Conservation (phyloP, 2,113 vertebrate genomes). For the Cochlearius cochlearius region DNA sequence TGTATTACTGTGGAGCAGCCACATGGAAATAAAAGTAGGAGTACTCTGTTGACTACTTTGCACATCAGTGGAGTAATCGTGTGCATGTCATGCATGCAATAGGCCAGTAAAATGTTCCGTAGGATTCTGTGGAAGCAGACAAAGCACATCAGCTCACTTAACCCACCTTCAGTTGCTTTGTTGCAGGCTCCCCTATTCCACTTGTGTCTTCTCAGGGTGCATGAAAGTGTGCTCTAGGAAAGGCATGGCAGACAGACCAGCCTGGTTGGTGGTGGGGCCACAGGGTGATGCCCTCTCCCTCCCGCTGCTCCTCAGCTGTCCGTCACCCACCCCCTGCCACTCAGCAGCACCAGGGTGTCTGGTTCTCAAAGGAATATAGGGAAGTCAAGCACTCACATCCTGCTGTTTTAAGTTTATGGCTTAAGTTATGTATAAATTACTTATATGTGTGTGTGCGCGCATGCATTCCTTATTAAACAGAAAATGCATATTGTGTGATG, state of each 20-base stretch:
- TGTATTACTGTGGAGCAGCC: not conserved
- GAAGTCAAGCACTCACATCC: not conserved
- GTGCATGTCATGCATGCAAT: not conserved
- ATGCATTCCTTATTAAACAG: not conserved
- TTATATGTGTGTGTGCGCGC: not conserved
- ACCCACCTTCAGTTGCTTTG: no score
- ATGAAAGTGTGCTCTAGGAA: not conserved
- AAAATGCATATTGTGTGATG: not conserved
- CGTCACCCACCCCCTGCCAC: not conserved
- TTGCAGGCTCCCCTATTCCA: not conserved
- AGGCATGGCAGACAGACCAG: not conserved
- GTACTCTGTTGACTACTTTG: not conserved
- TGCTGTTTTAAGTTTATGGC: not conserved
- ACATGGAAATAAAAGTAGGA: not conserved
- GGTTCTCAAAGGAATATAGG: not conserved
- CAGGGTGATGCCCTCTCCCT: not conserved
- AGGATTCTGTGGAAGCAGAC: not conserved
- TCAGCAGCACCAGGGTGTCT: not conserved
- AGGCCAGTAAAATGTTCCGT: not conserved
- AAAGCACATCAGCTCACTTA: not conserved
- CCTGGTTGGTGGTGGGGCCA: not conserved
- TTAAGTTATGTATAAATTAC: not conserved
- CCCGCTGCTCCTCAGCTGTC: not conserved
- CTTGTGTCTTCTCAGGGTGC: not conserved
- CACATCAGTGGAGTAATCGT: not conserved